Base-by-base conservation (phyloP, 2,113 vertebrate genomes). In the Gambusia affinis region DNA sequence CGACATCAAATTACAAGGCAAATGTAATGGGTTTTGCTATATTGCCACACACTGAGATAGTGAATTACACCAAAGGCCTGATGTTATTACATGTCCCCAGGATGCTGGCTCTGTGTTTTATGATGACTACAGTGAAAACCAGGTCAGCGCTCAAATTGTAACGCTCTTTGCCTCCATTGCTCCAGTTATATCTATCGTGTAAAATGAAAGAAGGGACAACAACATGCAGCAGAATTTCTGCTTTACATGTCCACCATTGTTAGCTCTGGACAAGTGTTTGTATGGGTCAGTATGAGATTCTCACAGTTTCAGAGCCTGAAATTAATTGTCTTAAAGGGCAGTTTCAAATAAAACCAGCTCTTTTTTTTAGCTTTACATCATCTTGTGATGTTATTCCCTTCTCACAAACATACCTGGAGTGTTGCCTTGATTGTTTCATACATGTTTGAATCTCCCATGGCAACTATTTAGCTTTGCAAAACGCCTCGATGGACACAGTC, bases 21-120 rank as follows among this genome's bases (percentile, higher is more conserved):
- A 91, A 91, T 92, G 89, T 90, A 93, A 92, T 91, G 89, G 85
- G 29, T 91, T 92, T 87, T 89, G 84, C 89, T 90, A 81, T 90
- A 91, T 88, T 87, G 90, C 87, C 86, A 75, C 92, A 87, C 83
- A 75, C 81, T 77, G 86, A 83, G 89, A 89, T 84, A 87, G 87
- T 91, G 92, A 91, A 88, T 92, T 88, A 91, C 91, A 91, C 90
- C 89, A 85, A 87, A 82, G 87, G 89, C 89, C 85, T 82, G 85
- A 88, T 91, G 92, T 92, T 92, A 88, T 90, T 91, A 84, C 87
- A 81, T 76, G 89, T 91, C 88, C 85, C 89, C 90, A 42, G 91
- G 89, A 92, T 66, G 72, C 85, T 35, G 82, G 86, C 85, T 75
- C 80, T 89, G 88, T 90, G 87, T 91, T 92, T 92, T 91, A 93